phyloP scores from a whole-genome alignment of 2,797 vertebrate genomes.

The Buceros bicornis region DNA sequence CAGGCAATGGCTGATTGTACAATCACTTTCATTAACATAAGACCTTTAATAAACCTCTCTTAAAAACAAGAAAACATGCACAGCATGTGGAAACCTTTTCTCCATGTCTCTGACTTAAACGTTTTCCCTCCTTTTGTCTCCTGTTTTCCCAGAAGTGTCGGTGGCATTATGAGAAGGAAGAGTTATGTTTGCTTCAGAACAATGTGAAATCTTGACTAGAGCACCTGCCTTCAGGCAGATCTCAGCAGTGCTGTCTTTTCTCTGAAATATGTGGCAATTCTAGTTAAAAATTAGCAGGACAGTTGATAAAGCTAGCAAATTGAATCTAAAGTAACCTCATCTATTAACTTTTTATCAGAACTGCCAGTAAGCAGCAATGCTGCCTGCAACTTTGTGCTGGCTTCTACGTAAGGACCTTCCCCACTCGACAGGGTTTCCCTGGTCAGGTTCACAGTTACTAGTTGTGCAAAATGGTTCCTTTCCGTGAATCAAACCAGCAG shows the following conservation, averaged over 20 bases:
- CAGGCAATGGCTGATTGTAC: background rate
- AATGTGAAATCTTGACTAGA: background rate
- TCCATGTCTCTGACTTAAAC: background rate
- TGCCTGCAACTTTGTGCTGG: background rate
- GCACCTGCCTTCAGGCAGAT: background rate
- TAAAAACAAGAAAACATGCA: constrained; percentile 13
- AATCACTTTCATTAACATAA: constrained; percentile 54
- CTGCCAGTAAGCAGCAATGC: background rate
- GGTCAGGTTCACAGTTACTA: background rate
- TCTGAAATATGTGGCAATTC: background rate
- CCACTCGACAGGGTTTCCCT: background rate
- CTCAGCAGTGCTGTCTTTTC: background rate
- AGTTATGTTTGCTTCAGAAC: background rate
- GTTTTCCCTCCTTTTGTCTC: background rate
- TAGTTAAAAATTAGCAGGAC: background rate
- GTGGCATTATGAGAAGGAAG: background rate
- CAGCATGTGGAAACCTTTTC: background rate
- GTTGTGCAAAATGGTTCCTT: background rate
- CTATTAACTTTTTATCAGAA: background rate
- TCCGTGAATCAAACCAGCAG: background rate
- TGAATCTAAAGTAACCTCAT: background rate
- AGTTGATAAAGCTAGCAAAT: background rate
- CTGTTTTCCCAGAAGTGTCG: background rate
- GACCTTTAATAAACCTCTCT: constrained; percentile 51
- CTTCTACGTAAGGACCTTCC: background rate